Base-by-base conservation (phyloP, 37 sponge, comb jelly and placozoan species). In the Ephydatia muelleri region DNA sequence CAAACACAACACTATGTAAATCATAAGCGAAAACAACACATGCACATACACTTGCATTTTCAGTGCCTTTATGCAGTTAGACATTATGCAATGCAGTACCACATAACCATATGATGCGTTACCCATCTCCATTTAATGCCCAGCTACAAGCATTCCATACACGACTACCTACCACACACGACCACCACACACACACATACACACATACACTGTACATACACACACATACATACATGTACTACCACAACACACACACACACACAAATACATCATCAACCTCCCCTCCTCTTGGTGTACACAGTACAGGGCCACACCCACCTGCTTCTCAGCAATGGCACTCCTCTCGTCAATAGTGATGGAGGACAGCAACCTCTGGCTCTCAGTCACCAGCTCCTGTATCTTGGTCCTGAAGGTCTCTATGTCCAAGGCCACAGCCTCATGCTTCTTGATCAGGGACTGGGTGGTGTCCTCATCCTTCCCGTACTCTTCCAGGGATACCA, bases 381-480 rank as follows among this genome's bases (percentile, higher is more conserved):
- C 94, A 19, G 73, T 48, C 34, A 5, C 27, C 65, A 97, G 76
- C 67, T 87, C 75, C 4, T 76, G 82, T 25, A 97, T 67, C 64
- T 84, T 88, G 13, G 84, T 57, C 39, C 68, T 70, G 76, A 84
- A 92, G 22, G 80, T 85, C n/a, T 90, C 93, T 36, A 96, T 83
- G 37, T 93, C 94, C 67, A 83, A 66, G 43, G 86, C 92, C 27
- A 94, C 84, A 23, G 90, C 92, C 65, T 95, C 95, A 27, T 92
- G 93, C 70, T 95, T 95, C 93, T 92, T 95, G 69, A 87, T 77
- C 30, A 91, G 77, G 16, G 82, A 91, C 86, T 90, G 87, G 33
- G 95, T 85, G 26, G 70, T 85, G 83, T 92, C 92, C 72, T 95
- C 96, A 66, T 95, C 93, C 39, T 90, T 85, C 65, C 97, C 97